phyloP scores from a whole-genome alignment of 2,888 invertebrate species.

The Heliconius hortense region DNA sequence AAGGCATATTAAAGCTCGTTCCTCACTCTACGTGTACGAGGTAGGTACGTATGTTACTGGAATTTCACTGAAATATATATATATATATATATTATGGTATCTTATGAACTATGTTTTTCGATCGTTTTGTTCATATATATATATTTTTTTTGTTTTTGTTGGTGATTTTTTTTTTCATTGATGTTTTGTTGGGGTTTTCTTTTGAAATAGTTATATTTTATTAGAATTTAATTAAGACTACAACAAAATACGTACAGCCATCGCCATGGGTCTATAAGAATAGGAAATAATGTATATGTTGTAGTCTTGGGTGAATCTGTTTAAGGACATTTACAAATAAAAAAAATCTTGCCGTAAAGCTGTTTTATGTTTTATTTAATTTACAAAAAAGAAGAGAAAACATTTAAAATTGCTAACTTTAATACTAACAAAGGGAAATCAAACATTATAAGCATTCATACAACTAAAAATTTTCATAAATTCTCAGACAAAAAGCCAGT shows the following conservation, averaged over 20 bases:
- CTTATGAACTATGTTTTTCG: background rate
- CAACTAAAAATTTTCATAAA: background rate
- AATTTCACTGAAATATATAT: background rate
- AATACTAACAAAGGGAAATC: background rate
- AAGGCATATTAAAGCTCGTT: constrained; percentile 41
- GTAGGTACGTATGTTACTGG: background rate
- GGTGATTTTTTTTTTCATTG: background rate
- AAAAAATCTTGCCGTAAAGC: too few relatives aligned
- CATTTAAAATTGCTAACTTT: background rate
- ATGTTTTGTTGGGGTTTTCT: too few relatives aligned
- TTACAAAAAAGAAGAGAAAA: background rate
- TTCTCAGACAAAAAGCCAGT: background rate
- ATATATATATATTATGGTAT: too few relatives aligned
- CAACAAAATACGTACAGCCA: too few relatives aligned
- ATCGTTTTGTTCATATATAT: background rate
- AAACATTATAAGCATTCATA: background rate
- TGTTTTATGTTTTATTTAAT: too few relatives aligned
- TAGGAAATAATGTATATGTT: too few relatives aligned
- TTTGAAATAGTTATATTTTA: too few relatives aligned
- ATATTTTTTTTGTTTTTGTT: background rate
- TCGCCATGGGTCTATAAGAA: too few relatives aligned
- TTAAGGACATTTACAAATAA: too few relatives aligned
- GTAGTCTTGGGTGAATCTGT: too few relatives aligned
- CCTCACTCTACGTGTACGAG: constrained; percentile 17
- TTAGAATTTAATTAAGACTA: too few relatives aligned